Percentiles rank a stretch among this genome's conserved stretches.
These are phyloP conservation scores for Brachyalestes nurse DNA, from an alignment of 2,797 vertebrate genomes.

Conservation along the genomic window DNA sequence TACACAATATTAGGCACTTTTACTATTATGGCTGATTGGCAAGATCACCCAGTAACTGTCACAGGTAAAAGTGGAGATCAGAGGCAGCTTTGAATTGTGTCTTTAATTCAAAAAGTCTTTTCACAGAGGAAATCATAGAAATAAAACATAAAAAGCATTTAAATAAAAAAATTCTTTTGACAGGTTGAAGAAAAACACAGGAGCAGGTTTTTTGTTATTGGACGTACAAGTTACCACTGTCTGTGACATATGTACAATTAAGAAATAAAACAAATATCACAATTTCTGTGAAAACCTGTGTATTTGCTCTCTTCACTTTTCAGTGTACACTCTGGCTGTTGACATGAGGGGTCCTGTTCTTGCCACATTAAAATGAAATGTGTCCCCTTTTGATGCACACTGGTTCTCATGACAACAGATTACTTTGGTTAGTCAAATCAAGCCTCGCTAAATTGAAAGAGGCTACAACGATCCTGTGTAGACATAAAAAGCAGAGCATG, in stretches of 20 bases:
- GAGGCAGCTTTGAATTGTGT: slow-evolving; percentile 49
- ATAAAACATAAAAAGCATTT: slow-evolving; percentile 55
- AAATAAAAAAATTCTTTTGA: slow-evolving; percentile 39
- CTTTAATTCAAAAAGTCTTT: slow-evolving; percentile 56
- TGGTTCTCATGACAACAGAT: slow-evolving; percentile 65
- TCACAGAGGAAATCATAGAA: slow-evolving; percentile 59
- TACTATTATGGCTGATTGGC: too few relatives aligned
- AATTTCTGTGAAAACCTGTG: slow-evolving; percentile 48
- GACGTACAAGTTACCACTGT: slow-evolving; percentile 42
- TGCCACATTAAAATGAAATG: slow-evolving; percentile 32
- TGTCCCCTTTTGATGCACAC: slow-evolving; percentile 59
- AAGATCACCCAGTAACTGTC: not conserved
- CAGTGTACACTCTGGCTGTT: slow-evolving; percentile 17
- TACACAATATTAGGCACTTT: too few relatives aligned
- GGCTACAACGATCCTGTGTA: slow-evolving; percentile 77
- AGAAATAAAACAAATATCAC: slow-evolving; percentile 30
- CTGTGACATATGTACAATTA: slow-evolving; percentile 44
- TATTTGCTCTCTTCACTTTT: slow-evolving; percentile 34
- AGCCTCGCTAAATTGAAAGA: slow-evolving; percentile 70
- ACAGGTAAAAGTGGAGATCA: not conserved
- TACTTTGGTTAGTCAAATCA: slow-evolving; percentile 68
- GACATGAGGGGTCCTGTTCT: slow-evolving; percentile 25
- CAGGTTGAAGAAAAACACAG: slow-evolving; percentile 50
- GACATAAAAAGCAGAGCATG: slow-evolving; percentile 65
- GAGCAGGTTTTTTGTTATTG: slow-evolving; percentile 42